Evolutionary conservation across 2,888 invertebrate species (phyloP).

Genomic region (Aphidoletes aphidimyza): DNA sequence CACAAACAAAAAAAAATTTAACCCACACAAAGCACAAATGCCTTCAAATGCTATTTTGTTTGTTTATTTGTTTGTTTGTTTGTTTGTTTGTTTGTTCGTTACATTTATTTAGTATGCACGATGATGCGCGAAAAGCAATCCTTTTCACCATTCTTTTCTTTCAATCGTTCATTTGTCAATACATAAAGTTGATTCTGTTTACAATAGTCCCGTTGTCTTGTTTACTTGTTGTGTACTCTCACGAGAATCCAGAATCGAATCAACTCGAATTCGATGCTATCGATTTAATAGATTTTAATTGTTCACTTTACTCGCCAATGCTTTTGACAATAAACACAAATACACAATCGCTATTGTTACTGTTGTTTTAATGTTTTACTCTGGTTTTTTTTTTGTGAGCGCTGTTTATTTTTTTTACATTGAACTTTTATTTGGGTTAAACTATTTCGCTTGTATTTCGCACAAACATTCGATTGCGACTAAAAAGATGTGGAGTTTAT

Average conservation of each 20-base stretch:
- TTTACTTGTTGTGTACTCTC: background rate
- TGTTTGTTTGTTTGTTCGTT: background rate
- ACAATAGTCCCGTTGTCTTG: background rate
- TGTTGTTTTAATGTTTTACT: background rate
- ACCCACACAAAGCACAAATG: too few relatives aligned
- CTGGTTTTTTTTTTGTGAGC: too few relatives aligned
- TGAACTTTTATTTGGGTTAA: slow-evolving; percentile 49
- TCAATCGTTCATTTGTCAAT: background rate
- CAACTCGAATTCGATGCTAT: background rate
- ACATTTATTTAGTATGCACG: too few relatives aligned
- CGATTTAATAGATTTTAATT: slow-evolving; percentile 51
- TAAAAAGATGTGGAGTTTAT: background rate
- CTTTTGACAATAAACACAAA: background rate
- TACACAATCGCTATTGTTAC: background rate
- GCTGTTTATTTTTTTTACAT: too few relatives aligned
- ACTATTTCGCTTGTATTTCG: slow-evolving; percentile 10
- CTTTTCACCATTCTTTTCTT: too few relatives aligned
- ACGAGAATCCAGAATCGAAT: background rate
- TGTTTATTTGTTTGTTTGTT: background rate
- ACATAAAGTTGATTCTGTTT: slow-evolving; percentile 32
- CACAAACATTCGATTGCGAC: background rate
- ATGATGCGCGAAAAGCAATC: too few relatives aligned
- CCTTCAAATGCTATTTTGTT: background rate
- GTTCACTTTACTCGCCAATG: background rate
- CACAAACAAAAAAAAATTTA: background rate